Evolutionary conservation across 2,113 vertebrate genomes (phyloP).

Genomic region (Kryptolebias marmoratus): DNA sequence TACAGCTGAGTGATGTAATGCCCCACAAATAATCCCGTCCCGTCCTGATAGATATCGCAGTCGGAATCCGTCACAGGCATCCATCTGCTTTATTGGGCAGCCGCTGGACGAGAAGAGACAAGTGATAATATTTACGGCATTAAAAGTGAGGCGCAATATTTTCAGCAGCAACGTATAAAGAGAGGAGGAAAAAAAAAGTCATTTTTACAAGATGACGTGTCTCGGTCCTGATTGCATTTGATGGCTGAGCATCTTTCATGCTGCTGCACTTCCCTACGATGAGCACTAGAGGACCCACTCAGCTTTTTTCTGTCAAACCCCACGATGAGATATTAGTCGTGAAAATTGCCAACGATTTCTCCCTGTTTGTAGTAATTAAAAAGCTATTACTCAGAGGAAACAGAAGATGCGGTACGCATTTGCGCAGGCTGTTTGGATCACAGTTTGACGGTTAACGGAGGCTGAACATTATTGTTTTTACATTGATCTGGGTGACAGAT

Average conservation of each 20-base stretch:
- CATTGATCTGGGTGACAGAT: constrained; percentile 60
- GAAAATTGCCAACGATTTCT: constrained; percentile 52
- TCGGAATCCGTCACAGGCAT: constrained; percentile 3
- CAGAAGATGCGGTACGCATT: constrained; percentile 35
- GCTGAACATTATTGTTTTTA: constrained; percentile 47
- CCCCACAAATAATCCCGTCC: constrained; percentile 41
- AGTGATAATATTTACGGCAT: constrained; percentile 22
- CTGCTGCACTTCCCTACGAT: not conserved
- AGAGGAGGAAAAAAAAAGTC: constrained; percentile 12
- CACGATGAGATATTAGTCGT: constrained; percentile 36
- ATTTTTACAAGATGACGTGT: constrained; percentile 19
- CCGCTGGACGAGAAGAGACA: constrained; percentile 2
- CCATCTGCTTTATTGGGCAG: constrained; percentile 45
- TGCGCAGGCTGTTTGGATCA: constrained; percentile 36
- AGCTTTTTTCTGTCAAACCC: constrained; percentile 17
- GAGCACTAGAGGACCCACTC: constrained; percentile 61
- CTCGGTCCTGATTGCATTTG: constrained; percentile 3
- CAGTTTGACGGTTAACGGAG: constrained; percentile 40
- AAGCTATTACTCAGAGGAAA: constrained; percentile 47
- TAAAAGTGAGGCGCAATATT: constrained; percentile 29
- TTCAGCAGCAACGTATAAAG: constrained; percentile 18
- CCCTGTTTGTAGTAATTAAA: constrained; percentile 58
- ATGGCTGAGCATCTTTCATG: constrained; percentile 21
- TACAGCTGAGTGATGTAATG: constrained; percentile 49
- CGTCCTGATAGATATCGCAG: constrained; percentile 36